Evolutionary conservation across 2,113 vertebrate genomes (phyloP).

Genomic region (Trichechus manatus): DNA sequence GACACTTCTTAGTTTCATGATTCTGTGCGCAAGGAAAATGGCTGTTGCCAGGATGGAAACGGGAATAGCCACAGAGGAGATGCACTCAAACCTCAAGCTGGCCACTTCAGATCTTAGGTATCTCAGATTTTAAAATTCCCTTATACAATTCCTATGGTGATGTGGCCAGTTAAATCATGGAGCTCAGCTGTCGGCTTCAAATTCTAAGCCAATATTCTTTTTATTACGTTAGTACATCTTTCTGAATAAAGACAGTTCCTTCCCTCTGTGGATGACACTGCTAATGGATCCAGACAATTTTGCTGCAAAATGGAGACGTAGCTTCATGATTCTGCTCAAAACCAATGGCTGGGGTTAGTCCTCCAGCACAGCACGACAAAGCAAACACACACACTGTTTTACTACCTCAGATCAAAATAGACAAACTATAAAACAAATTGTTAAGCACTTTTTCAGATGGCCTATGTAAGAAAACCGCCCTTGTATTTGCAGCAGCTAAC

Average conservation of each 20-base stretch:
- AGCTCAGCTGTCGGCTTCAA: too few species aligned
- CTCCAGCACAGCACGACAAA: too few species aligned
- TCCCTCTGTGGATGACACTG: accelerated
- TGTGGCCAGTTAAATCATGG: too few species aligned
- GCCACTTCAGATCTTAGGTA: too few species aligned
- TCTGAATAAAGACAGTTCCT: neutral
- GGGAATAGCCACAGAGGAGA: too few species aligned
- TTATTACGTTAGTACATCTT: neutral
- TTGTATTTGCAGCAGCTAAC: accelerated
- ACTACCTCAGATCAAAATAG: neutral
- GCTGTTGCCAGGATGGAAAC: too few species aligned
- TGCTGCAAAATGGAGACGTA: neutral
- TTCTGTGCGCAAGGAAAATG: too few species aligned
- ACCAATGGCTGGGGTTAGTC: accelerated
- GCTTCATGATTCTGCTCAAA: neutral
- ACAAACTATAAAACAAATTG: accelerated
- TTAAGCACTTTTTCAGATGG: accelerated
- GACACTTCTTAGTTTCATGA: too few species aligned
- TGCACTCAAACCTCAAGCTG: too few species aligned
- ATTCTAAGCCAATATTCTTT: neutral
- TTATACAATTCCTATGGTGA: too few species aligned
- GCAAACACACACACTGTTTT: accelerated
- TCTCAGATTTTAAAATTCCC: too few species aligned
- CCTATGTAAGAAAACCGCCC: accelerated
- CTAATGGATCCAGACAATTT: neutral